Percentiles rank a stretch among this genome's conserved stretches.
Evolutionary conservation across 1,140 invertebrate species (phyloP).

Genomic region (Plectus sambesii): DNA sequence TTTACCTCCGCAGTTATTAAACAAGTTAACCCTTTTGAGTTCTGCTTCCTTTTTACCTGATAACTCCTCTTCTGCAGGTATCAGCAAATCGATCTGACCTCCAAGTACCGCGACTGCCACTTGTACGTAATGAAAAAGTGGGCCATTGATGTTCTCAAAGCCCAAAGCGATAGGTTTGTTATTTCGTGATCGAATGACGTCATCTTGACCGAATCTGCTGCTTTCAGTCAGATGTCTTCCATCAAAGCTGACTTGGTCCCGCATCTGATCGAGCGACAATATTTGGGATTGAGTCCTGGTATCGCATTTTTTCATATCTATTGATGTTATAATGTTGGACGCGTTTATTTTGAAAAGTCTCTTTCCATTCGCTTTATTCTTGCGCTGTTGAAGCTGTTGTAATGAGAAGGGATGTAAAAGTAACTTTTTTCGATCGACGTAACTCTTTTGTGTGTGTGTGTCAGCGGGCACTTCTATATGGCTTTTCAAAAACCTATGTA

Average conservation of each 20-base stretch:
- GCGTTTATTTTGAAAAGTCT: too few species aligned
- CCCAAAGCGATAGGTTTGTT: slow-evolving; percentile 2
- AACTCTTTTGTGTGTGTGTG: too few species aligned
- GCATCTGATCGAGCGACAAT: slow-evolving; percentile 13
- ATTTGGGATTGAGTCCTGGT: not conserved
- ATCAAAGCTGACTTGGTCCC: slow-evolving; percentile 16
- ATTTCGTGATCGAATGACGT: not conserved
- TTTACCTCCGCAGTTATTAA: not conserved
- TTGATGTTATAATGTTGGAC: too few species aligned
- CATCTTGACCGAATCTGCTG: not conserved
- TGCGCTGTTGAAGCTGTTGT: too few species aligned
- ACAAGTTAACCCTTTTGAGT: slow-evolving; percentile 9
- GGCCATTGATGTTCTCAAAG: slow-evolving; percentile 1
- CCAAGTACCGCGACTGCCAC: slow-evolving; percentile 14
- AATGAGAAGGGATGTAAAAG: too few species aligned
- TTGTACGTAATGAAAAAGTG: slow-evolving; percentile 9
- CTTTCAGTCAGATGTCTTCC: slow-evolving; percentile 9
- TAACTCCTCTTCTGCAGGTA: slow-evolving; percentile 9
- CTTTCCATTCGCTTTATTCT: too few species aligned
- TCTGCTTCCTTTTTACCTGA: too few species aligned
- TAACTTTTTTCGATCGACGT: too few species aligned
- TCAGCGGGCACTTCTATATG: too few species aligned
- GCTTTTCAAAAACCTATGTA: too few species aligned
- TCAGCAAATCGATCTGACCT: slow-evolving; percentile 5
- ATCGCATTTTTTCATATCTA: not conserved